Base-by-base conservation (phyloP, 2,888 invertebrate genomes). In the Calliopum simillimum region DNA sequence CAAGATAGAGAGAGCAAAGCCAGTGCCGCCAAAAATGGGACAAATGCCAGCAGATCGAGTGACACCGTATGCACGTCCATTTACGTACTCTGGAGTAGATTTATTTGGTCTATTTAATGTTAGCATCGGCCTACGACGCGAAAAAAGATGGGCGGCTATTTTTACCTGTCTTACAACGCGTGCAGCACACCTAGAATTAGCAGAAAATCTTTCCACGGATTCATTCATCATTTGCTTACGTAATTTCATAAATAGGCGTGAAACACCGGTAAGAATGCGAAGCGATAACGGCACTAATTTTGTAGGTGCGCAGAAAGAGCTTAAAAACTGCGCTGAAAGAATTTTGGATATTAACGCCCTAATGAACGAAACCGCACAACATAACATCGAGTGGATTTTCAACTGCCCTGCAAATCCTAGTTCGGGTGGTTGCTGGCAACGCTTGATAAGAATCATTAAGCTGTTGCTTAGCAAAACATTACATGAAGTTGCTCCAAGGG, bases 351-450 rank as follows among this genome's bases (percentile, higher is more conserved):
- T 46, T 16, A 47, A 69, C 16, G 19, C 21, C 4, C 59, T 71
- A 19, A 2, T 8, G 3, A 33, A 58, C 2, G 67, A 67, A 56
- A 33, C 67, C 3, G 41, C 61, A 1, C 53, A 19, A 3, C 16
- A 14, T 1, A 69, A 69, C 25, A 71, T 72, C 14, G 71, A 71
- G 8, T 70, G 68, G 72, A 8, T 62, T 13, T 74, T 72, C 73
- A n/a, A n/a, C n/a, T n/a, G n/a, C n/a, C n/a, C n/a, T n/a, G n/a
- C n/a, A n/a, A n/a, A n/a, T n/a, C n/a, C 73, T 3, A 73, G 67
- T 43, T 75, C 76, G 64, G 77, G 75, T 4, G 78, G 77, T 1
- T 70, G 75, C 23, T 78, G 77, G 78, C 69, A 71, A 63, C 67
- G 64, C n/a, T 47, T 72, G 0, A 64, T 72, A 1, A 11, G 41